Evolutionary conservation across 2,888 invertebrate species (phyloP), one percentile per base, ranked within the genome.

Genomic region (Lamproptera curius): DNA sequence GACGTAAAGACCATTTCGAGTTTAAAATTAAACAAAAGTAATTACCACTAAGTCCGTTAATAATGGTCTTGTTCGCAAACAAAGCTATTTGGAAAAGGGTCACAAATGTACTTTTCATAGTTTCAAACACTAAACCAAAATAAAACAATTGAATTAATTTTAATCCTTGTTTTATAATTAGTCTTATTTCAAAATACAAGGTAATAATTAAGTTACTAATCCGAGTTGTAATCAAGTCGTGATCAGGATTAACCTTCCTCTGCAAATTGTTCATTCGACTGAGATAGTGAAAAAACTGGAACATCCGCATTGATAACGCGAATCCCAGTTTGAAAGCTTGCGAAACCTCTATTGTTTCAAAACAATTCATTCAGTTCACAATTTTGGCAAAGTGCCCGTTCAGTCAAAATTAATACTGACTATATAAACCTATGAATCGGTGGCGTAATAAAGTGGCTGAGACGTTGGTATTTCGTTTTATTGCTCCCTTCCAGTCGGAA

Each of bases 1-100:
- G 76, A 76, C 73, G 73, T 62, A 63, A 59, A 56, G 62, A 63
- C 67, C 73, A 73, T 74, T n/a, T 77, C 73, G 67, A 71, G 69
- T 74, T 76, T 80, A 75, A 78, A 82, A 79, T 72, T 76, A 76
- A 76, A 72, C 74, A 58, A 67, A 67, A 73, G 76, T 81, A 81
- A 83, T 83, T 81, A 77, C 71, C 64, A 62, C 65, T 59, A 67
- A 71, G 67, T 58, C 54, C 54, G 54, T 65, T 62, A 61, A 62
- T 54, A 61, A 67, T 64, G 66, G 63, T 61, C 58, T 53, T 50
- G 45, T 53, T 53, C 38, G 51, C 54, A 54, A 56, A 59, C 55
- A 57, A 51, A 58, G 56, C 56, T 57, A 50, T 57, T 56, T 47
- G 47, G 51, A 46, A 44, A 54, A 50, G 26, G 54, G 34, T 49